A percentile compares a stretch with the other conserved stretches of the same genome.
These are phyloP conservation scores for Syrista parreyssii DNA, from an alignment of 2,888 invertebrate genomes.

Conservation along the genomic window DNA sequence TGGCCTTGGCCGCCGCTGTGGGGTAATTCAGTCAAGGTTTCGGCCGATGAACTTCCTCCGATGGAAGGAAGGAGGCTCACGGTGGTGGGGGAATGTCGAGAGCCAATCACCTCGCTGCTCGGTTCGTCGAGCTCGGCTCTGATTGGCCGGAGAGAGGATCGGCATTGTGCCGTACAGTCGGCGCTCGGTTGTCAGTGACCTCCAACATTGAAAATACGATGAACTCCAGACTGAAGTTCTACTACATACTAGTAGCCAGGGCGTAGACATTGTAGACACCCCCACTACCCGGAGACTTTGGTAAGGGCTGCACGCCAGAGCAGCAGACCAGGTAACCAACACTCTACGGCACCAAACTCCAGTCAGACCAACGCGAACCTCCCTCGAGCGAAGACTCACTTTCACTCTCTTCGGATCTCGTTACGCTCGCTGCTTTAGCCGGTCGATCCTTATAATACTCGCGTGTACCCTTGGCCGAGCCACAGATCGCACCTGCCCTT, in stretches of 20 bases:
- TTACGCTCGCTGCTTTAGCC: conserved; percentile 11
- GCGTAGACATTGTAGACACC: conserved; percentile 63
- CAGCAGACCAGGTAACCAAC: conserved; percentile 57
- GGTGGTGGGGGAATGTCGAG: conserved; percentile 10
- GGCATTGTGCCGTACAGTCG: conserved; percentile 60
- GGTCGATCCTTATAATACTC: conserved; percentile 36
- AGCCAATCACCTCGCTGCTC: conserved; percentile 36
- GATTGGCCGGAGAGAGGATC: conserved; percentile 62
- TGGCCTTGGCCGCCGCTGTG: conserved; percentile 77
- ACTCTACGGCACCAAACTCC: conserved; percentile 58
- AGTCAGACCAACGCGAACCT: conserved; percentile 66
- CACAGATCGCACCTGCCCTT: conserved; percentile 47
- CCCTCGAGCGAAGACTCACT: conserved; percentile 66
- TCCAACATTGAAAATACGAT: conserved; percentile 84
- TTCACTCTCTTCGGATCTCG: conserved; percentile 56
- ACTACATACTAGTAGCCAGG: conserved; percentile 70
- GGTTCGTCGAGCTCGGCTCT: conserved; percentile 55
- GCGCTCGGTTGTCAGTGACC: conserved; percentile 83
- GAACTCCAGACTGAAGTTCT: conserved; percentile 72
- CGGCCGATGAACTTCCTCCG: conserved; percentile 80
- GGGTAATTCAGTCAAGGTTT: conserved; percentile 89
- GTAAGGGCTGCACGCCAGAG: conserved; percentile 58
- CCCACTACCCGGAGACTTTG: conserved; percentile 29
- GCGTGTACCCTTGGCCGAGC: conserved; percentile 31
- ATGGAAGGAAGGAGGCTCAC: conserved; percentile 43